Evolutionary conservation across 2,113 vertebrate species (phyloP).

Genomic region (Cyanistes caeruleus): DNA sequence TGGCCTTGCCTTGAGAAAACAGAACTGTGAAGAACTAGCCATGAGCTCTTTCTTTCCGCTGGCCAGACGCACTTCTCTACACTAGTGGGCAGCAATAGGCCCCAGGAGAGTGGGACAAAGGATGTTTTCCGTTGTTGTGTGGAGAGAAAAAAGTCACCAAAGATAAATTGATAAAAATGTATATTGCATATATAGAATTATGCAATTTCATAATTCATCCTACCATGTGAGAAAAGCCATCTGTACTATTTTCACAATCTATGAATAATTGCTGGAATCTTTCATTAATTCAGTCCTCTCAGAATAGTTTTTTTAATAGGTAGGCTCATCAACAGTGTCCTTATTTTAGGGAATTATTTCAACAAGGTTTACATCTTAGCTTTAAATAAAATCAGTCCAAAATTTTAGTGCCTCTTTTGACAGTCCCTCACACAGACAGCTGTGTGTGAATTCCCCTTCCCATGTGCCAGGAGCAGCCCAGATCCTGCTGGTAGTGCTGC

Average conservation of each 20-base stretch:
- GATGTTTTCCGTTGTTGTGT: not conserved
- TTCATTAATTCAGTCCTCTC: not conserved
- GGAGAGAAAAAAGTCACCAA: not conserved
- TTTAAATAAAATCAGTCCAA: not conserved
- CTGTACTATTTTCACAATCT: not conserved
- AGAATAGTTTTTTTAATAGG: not conserved
- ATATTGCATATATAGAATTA: not conserved
- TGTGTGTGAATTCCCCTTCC: not conserved
- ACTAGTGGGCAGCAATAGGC: fast-evolving
- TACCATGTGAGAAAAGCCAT: not conserved
- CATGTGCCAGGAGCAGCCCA: not conserved
- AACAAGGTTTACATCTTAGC: not conserved
- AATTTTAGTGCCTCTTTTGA: not conserved
- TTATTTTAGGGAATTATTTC: not conserved
- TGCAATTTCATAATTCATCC: not conserved
- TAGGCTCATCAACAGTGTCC: not conserved
- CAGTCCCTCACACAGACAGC: not conserved
- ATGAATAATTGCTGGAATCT: not conserved
- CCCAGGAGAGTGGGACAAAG: not conserved
- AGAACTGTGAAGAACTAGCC: not conserved
- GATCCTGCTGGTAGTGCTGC: not conserved
- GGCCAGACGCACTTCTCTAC: not conserved
- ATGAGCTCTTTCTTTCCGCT: not conserved
- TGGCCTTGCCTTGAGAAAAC: not conserved
- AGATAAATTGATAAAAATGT: not conserved